phyloP scores from a whole-genome alignment of 2,113 vertebrate species.

The Trogon melanurus region DNA sequence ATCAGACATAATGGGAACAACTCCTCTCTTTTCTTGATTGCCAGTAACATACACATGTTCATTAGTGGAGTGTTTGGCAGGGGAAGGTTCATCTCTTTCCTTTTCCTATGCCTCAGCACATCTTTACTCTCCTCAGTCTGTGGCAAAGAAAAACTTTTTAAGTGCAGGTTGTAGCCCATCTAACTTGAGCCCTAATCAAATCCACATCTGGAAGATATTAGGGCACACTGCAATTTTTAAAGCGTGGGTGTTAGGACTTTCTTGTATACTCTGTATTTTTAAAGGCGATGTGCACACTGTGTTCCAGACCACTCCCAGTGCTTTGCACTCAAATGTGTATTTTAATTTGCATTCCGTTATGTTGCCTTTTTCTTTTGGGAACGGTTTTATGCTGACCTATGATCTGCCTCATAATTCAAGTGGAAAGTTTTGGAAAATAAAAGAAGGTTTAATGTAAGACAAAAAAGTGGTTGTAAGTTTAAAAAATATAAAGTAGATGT shows the following conservation, averaged over 20 bases:
- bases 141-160: neutral
- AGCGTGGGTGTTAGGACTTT: neutral
- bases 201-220: slow-evolving; percentile 22
- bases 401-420: slow-evolving; percentile 12
- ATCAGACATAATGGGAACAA: neutral
- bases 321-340: neutral
- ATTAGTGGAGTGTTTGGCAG: neutral
- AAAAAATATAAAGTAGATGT: neutral
- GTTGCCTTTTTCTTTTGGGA: slow-evolving; percentile 22
- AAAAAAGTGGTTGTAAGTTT: neutral
- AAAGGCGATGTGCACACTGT: neutral
- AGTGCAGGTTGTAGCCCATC: neutral
- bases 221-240: neutral
- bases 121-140: neutral
- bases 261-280: neutral
- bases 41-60: neutral
- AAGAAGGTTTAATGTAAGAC: neutral
- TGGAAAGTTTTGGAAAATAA: slow-evolving; percentile 21
- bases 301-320: neutral
- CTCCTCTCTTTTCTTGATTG: neutral
- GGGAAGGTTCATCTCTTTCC: neutral
- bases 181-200: neutral
- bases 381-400: neutral
- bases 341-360: slow-evolving; percentile 29
- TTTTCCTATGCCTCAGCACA: neutral